phyloP scores from a whole-genome alignment of 2,797 vertebrate species.

The Coreius guichenoti region DNA sequence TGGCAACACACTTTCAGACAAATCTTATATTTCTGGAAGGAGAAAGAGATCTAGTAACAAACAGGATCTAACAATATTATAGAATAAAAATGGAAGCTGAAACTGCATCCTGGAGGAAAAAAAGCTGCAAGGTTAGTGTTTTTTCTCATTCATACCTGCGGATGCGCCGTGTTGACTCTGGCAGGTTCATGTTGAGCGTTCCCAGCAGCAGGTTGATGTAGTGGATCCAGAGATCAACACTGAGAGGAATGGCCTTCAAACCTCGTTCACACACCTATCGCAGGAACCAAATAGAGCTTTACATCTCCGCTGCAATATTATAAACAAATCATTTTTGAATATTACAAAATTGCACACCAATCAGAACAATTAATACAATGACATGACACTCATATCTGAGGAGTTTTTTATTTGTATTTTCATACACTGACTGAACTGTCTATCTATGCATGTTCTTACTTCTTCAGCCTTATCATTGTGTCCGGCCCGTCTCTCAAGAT shows the following conservation, averaged over 20 bases:
- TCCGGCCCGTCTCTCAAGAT: slow-evolving; percentile 82
- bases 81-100: neutral
- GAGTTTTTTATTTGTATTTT: neutral
- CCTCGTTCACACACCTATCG: slow-evolving; percentile 83
- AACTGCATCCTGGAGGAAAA: neutral
- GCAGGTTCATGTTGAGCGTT: slow-evolving; percentile 82
- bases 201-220: slow-evolving; percentile 85
- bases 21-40: neutral
- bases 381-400: neutral
- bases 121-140: neutral
- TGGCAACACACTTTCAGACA: neutral
- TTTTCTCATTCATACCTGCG: slow-evolving; percentile 71
- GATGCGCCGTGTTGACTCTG: slow-evolving; percentile 79
- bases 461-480: slow-evolving; percentile 78
- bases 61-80: neutral
- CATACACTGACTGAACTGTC: neutral
- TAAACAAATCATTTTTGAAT: neutral
- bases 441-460: slow-evolving; percentile 68
- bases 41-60: neutral
- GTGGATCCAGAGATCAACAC: slow-evolving; percentile 88
- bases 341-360: neutral
- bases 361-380: neutral
- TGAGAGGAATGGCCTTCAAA: slow-evolving; percentile 83
- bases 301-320: neutral
- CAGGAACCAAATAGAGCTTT: slow-evolving; percentile 22